phyloP scores from a whole-genome alignment of 35 echinoderm and acorn worm genomes.

The Apostichopus parvimensis region DNA sequence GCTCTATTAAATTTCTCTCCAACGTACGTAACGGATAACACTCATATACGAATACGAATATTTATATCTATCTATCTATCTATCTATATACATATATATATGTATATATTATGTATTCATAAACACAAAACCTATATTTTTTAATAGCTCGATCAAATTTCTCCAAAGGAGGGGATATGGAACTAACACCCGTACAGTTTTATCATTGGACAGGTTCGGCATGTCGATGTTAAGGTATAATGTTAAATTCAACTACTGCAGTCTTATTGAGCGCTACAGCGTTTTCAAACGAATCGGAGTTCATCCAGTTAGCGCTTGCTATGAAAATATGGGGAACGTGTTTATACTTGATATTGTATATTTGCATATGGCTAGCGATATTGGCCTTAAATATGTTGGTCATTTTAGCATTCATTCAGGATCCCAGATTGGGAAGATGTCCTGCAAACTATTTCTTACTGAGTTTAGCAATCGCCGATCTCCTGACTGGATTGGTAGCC shows the following conservation, averaged over 20 bases:
- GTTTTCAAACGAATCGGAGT: background rate
- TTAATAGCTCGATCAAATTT: too few species aligned
- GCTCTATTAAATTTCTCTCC: too few species aligned
- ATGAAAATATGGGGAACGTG: constrained; percentile 26
- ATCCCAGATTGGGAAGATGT: constrained; percentile 25
- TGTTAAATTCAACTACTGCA: background rate
- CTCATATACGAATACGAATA: too few species aligned
- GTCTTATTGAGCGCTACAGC: background rate
- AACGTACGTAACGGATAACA: too few species aligned
- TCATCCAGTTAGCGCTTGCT: background rate
- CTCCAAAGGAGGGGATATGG: too few species aligned
- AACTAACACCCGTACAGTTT: too few species aligned
- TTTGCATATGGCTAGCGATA: constrained; percentile 4
- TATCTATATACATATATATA: too few species aligned
- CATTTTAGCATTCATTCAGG: constrained; percentile 11
- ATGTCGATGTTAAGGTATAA: too few species aligned
- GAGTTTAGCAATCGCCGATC: constrained; percentile 28
- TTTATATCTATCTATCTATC: too few species aligned
- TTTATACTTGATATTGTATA: constrained; percentile 11
- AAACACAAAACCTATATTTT: too few species aligned
- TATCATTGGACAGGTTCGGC: too few species aligned
- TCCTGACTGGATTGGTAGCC: constrained; percentile 24
- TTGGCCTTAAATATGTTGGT: constrained; percentile 3
- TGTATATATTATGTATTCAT: too few species aligned
- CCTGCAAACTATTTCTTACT: constrained; percentile 36